Evolutionary conservation across 2,797 vertebrate species (phyloP), one percentile per base, ranked within the genome.

Genomic region (Aplochiton taeniatus): DNA sequence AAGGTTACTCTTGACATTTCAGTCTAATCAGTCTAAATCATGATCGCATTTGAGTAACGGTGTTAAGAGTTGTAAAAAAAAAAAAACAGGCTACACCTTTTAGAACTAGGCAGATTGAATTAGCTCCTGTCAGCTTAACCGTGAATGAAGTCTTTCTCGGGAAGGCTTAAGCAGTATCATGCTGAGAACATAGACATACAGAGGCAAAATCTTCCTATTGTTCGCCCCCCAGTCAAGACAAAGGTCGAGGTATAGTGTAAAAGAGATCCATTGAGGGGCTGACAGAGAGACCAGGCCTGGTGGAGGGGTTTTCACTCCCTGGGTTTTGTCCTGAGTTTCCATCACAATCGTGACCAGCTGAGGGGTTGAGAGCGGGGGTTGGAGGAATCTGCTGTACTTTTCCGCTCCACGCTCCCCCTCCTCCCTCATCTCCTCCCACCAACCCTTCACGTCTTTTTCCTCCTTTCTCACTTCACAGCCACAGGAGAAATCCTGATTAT

Each of bases 301-400:
- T 84, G 58, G 75, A 82, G 82, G 78, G 74, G 47, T 69, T 81
- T 77, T 74, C 75, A 79, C 76, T 72, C 61, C 71, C 62, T 45
- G 31, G 84, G 82, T 81, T 91, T 90, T 90, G 85, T 90, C 82
- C 78, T 61, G 1, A 67, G 82, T 81, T 86, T 88, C 80, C 81
- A 85, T 89, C 83, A 87, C 85, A 90, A 87, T 89, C 72, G 19
- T 66, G 77, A 66, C 78, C 68, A 80, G 75, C 86, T 87, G 82
- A 85, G 78, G 74, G 73, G 66, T 63, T 55, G 48, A 51, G 60
- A 63, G 41, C 76, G 87, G 85, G 86, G 84, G 87, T 78, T 81
- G 84, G 48, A 74, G 76, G 75, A 72, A 73, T 82, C 79, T 83
- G 79, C 85, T 86, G 87, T 91, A 91, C 82, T 90, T 86, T 91